Conservation (phyloP, 2,888 invertebrate genomes). For the Scotopteryx bipunctaria region DNA sequence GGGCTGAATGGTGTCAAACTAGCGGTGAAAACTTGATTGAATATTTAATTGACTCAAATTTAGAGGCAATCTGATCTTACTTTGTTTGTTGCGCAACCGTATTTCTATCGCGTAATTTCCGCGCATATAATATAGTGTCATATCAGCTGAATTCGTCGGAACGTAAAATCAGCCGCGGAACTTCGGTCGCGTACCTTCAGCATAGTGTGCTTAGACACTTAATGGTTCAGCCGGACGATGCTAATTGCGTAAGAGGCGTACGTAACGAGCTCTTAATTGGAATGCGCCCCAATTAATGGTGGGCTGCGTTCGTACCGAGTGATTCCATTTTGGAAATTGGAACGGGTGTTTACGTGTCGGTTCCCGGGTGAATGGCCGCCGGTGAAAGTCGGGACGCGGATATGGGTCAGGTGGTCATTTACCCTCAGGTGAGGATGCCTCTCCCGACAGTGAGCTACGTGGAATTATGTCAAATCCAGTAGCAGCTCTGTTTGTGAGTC, state of each 20-base stretch:
- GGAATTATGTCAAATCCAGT: constrained; percentile 52
- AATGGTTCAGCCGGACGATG: constrained; percentile 58
- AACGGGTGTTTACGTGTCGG: constrained; percentile 69
- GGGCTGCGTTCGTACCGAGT: constrained; percentile 58
- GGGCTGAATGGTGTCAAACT: too few relatives aligned
- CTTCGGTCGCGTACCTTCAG: too few relatives aligned
- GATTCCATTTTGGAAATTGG: constrained; percentile 73
- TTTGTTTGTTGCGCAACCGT: too few relatives aligned
- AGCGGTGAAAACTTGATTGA: too few relatives aligned
- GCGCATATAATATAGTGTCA: too few relatives aligned
- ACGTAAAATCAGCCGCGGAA: too few relatives aligned
- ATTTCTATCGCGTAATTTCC: too few relatives aligned
- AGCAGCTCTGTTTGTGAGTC: constrained; percentile 37
- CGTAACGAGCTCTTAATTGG: constrained; percentile 79
- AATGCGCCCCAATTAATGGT: constrained; percentile 80
- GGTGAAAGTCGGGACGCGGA: constrained; percentile 75
- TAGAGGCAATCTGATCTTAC: too few relatives aligned
- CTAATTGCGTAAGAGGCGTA: constrained; percentile 77
- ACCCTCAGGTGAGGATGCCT: constrained; percentile 69
- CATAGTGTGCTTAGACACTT: too few relatives aligned
- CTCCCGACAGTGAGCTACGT: constrained; percentile 41
- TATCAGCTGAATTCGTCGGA: too few relatives aligned
- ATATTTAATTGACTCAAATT: too few relatives aligned
- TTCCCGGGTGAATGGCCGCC: constrained; percentile 78
- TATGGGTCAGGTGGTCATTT: constrained; percentile 82